Evolutionary conservation across 2,888 invertebrate genomes (phyloP).

Genomic region (Julus scanicus): DNA sequence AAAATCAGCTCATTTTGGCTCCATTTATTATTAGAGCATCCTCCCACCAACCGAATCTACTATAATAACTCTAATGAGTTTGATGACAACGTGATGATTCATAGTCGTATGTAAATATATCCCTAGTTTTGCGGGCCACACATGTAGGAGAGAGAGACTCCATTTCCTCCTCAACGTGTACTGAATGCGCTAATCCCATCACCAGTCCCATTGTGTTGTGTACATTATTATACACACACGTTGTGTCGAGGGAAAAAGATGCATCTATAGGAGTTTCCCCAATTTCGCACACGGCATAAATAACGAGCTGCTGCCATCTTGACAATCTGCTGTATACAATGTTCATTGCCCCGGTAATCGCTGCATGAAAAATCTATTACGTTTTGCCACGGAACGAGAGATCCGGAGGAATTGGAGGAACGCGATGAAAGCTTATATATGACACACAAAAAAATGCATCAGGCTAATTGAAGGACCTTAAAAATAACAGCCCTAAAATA

Average conservation of each 20-base stretch:
- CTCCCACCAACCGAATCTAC: conserved; percentile 17
- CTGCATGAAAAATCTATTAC: conserved; percentile 47
- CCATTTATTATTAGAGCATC: conserved; percentile 47
- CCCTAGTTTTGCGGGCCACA: not conserved
- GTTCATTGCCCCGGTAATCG: conserved; percentile 43
- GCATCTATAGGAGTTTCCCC: conserved; percentile 13
- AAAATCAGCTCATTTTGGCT: conserved; percentile 9
- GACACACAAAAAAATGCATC: conserved; percentile 11
- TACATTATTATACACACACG: no score
- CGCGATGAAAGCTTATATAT: not conserved
- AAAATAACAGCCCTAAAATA: not conserved
- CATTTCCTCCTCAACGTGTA: conserved; percentile 4
- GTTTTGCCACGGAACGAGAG: conserved; percentile 5
- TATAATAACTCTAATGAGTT: conserved; percentile 44
- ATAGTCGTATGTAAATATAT: conserved; percentile 14
- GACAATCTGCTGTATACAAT: conserved; percentile 36
- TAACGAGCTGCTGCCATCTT: conserved; percentile 45
- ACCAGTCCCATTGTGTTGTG: conserved; percentile 8
- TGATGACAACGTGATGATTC: conserved; percentile 41
- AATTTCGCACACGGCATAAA: conserved; percentile 31
- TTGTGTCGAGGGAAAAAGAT: no score
- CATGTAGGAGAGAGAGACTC: no score
- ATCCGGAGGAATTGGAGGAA: not conserved
- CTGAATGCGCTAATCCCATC: conserved; percentile 43
- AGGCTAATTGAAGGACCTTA: conserved; percentile 11